phyloP scores from a whole-genome alignment of 2,797 vertebrate genomes.

The Scyliorhinus canicula region DNA sequence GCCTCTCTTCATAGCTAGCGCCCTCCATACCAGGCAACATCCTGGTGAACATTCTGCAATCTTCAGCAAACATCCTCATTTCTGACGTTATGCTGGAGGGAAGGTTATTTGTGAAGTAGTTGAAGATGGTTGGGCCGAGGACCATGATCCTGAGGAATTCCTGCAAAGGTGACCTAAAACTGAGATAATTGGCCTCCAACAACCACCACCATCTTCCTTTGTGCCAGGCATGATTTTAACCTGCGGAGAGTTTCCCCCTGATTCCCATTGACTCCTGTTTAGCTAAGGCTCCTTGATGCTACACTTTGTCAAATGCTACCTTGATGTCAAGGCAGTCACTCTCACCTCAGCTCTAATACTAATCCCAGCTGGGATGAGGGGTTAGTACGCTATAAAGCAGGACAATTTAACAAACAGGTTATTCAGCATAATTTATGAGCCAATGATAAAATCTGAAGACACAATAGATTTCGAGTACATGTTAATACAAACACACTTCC shows the following conservation, averaged over 20 bases:
- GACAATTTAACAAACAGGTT: neutral
- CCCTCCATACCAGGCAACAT: too few relatives aligned
- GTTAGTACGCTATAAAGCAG: neutral
- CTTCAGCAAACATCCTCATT: neutral
- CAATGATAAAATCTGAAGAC: neutral
- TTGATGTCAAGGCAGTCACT: neutral
- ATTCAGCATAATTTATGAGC: neutral
- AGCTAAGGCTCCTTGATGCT: neutral
- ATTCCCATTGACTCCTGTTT: neutral
- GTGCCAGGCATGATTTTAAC: neutral
- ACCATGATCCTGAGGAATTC: neutral
- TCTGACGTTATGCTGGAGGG: neutral
- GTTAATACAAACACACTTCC: neutral
- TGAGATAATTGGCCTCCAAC: neutral
- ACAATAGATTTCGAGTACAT: neutral
- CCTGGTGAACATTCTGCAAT: too few relatives aligned
- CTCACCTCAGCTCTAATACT: neutral
- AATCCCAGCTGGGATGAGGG: neutral
- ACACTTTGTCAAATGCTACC: neutral
- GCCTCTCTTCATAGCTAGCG: too few relatives aligned
- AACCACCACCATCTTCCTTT: neutral
- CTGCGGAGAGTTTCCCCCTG: neutral
- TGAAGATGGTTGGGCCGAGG: neutral
- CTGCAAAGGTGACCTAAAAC: neutral
- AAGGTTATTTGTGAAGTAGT: neutral